Evolutionary conservation across 2,797 vertebrate genomes (phyloP), one percentile per base, ranked within the genome.

Genomic region (Chelon labrosus): DNA sequence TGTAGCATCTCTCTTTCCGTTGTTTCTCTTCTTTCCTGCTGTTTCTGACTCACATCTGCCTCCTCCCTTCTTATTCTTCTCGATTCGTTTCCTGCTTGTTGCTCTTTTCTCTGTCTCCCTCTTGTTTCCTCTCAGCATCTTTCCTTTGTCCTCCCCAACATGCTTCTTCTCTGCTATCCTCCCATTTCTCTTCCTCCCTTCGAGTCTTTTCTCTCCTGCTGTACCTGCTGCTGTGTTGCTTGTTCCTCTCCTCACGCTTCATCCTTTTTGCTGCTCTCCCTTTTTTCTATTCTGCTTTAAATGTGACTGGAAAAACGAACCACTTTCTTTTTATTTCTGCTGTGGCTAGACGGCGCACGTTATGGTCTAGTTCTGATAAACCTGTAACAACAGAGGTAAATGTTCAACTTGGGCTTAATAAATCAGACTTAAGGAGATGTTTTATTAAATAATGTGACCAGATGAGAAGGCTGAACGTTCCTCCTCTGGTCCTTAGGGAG

Each of bases 151-250:
- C 59, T 71, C 7, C 9, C 1, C 38, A 10, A 16, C 31, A 20
- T 39, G 13, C 25, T 19, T 46, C 5, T 49, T 8, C 59, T 49
- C 19, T 10, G 0, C 58, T 13, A 1, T 51, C 37, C 31, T 42
- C 3, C 42, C 1, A 1, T 44, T 44, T 44, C 42, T 16, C 42
- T 5, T 58, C 50, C 8, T 38, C 55, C 17, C 10, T 42, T 67
- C 20, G 52, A 22, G 52, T 75, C 38, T 16, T 55, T 39, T 41
- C 39, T 62, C 49, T 55, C 59, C 65, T 52, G 63, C 53, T 35
- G 49, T 22, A 35, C 57, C 46, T 52, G 19, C 69, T 27, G 50
- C 51, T 56, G 38, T 44, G 54, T 57, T 12, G 5, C 46, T 7
- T 19, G 3, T 47, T 50, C 22, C 44, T 42, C 20, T 47, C 39